A percentile compares a stretch with the other conserved stretches of the same genome.
These are phyloP conservation scores for Spodoptera exigua DNA, from an alignment of 2,888 invertebrate species.

Conservation along the genomic window DNA sequence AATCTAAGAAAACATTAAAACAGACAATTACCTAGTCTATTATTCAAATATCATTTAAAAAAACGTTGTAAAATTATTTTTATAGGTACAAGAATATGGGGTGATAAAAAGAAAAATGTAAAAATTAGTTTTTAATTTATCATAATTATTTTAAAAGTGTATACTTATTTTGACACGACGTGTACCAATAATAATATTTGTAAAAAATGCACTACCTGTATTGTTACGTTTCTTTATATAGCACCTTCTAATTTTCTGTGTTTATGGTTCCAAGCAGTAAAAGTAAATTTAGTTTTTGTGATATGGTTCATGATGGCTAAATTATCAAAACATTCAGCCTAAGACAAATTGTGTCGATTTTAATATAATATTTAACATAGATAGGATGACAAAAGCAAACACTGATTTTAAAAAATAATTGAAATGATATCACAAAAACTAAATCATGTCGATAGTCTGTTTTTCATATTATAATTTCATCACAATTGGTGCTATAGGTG, in stretches of 20 bases:
- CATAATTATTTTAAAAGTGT: slow-evolving; percentile 36
- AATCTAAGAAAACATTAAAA: slow-evolving; percentile 3
- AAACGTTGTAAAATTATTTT: slow-evolving; percentile 3
- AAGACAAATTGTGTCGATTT: background rate
- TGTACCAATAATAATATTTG: slow-evolving; percentile 47
- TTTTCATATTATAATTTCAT: slow-evolving; percentile 30
- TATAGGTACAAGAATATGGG: slow-evolving; percentile 17
- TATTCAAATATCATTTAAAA: slow-evolving; percentile 4
- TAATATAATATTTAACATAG: too few species aligned
- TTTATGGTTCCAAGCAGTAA: slow-evolving; percentile 25
- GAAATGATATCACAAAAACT: slow-evolving; percentile 23
- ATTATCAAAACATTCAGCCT: too few species aligned
- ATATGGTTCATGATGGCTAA: slow-evolving; percentile 24
- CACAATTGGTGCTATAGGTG: slow-evolving; percentile 80
- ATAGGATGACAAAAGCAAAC: too few species aligned
- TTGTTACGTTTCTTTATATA: slow-evolving; percentile 39
- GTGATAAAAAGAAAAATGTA: slow-evolving; percentile 56
- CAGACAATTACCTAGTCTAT: background rate
- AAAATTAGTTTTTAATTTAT: slow-evolving; percentile 49
- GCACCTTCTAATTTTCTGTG: slow-evolving; percentile 55
- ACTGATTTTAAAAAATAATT: too few species aligned
- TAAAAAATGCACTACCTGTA: slow-evolving; percentile 48
- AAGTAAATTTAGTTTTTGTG: slow-evolving; percentile 24
- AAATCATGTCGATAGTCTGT: slow-evolving; percentile 36
- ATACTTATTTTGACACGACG: slow-evolving; percentile 59